Evolutionary conservation across 2,888 invertebrate species (phyloP).

Genomic region (Osmoderma eremita): DNA sequence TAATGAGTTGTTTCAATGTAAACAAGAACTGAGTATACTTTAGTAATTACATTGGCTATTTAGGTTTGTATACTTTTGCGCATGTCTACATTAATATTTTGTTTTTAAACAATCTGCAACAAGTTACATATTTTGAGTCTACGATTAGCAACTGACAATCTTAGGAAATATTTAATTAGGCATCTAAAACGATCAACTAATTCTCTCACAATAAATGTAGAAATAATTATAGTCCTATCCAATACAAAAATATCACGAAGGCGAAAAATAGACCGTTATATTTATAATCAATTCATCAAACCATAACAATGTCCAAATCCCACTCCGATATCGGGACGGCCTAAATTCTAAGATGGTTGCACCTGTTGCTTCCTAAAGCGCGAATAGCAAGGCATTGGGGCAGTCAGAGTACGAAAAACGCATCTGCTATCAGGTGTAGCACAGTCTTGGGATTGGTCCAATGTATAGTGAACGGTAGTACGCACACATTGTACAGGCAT

Average conservation of each 20-base stretch:
- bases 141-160: no score
- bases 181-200: no score
- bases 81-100: no score
- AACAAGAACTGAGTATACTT: no score
- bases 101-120: no score
- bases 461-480: not conserved
- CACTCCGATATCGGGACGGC: not conserved
- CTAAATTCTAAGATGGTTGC: constrained; percentile 21
- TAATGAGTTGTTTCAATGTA: no score
- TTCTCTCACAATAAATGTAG: no score
- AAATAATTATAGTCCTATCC: not conserved
- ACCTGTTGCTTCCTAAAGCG: constrained; percentile 13
- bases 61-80: no score
- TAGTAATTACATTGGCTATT: no score
- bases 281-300: constrained; percentile 18
- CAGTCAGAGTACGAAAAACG: not conserved
- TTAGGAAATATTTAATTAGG: no score
- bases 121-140: no score
- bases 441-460: not conserved
- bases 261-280: constrained; percentile 13
- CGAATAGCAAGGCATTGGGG: not conserved
- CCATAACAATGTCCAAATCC: not conserved
- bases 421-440: constrained; percentile 8
- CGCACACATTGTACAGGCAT: not conserved
- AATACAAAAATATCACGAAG: constrained; percentile 14